Evolutionary conservation across 1,140 invertebrate species (phyloP).

Genomic region (Papilio aristodemus): DNA sequence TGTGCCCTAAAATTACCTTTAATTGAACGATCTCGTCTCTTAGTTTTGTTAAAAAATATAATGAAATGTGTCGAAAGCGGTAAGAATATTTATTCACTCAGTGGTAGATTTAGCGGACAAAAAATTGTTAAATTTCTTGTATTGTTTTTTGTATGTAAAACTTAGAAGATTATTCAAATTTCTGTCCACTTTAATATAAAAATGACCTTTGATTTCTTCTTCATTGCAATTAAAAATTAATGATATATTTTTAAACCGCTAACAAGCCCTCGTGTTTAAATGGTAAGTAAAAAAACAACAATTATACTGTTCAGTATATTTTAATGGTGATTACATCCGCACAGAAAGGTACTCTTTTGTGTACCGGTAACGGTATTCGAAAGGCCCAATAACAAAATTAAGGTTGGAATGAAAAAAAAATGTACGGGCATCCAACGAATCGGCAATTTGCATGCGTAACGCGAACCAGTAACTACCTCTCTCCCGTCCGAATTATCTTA

Average conservation of each 20-base stretch:
- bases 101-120: too few relatives aligned
- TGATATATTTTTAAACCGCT: background rate
- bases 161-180: too few relatives aligned
- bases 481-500: conserved; percentile 50
- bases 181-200: too few relatives aligned
- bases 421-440: conserved; percentile 43
- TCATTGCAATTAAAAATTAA: too few relatives aligned
- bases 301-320: background rate
- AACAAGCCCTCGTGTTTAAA: background rate
- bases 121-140: too few relatives aligned
- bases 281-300: background rate
- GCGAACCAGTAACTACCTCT: conserved; percentile 51
- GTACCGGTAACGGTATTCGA: conserved; percentile 43
- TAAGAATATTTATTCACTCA: too few relatives aligned
- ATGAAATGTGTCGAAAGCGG: too few relatives aligned
- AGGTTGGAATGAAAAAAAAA: conserved; percentile 43
- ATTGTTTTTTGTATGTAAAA: too few relatives aligned
- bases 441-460: conserved; percentile 63
- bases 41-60: too few relatives aligned
- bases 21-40: too few relatives aligned
- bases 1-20: too few relatives aligned
- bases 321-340: conserved; percentile 19
- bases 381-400: conserved; percentile 55
- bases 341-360: conserved; percentile 20
- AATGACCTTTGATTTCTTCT: too few relatives aligned